Conservation (phyloP, 2,797 vertebrate species). For the Urocyon cinereoargenteus region DNA sequence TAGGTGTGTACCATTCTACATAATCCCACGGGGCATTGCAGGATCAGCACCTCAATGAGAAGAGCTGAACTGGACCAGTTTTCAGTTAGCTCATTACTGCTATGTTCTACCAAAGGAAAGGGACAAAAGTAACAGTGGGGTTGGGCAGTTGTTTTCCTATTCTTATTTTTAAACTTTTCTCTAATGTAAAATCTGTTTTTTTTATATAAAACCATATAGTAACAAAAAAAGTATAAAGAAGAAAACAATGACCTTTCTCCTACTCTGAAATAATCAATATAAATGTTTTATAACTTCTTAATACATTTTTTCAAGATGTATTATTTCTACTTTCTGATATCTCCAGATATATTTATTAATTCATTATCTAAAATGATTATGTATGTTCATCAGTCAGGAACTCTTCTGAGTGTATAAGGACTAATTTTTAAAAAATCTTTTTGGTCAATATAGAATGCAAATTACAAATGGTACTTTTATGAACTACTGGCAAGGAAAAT, state of each 20-base stretch:
- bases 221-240: background rate
- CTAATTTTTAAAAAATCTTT: slow-evolving; percentile 23
- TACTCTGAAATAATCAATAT: background rate
- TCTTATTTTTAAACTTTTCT: background rate
- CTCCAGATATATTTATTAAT: slow-evolving; percentile 8
- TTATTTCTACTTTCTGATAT: slow-evolving; percentile 5
- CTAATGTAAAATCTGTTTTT: background rate
- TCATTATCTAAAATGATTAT: slow-evolving; percentile 19
- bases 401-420: background rate
- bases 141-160: too few relatives aligned
- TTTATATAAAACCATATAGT: background rate
- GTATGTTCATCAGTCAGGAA: background rate
- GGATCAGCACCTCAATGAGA: accelerated
- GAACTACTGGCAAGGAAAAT: slow-evolving; percentile 36
- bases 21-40: too few relatives aligned
- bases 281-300: background rate
- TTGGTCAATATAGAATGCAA: background rate
- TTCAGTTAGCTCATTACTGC: background rate
- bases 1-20: background rate
- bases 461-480: slow-evolving; percentile 15
- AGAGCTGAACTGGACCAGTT: background rate
- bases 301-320: background rate
- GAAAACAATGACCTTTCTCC: background rate
- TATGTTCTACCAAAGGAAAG: background rate
- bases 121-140: background rate